Evolutionary conservation across 2,888 invertebrate genomes (phyloP).

Genomic region (Scaptomyza parva): DNA sequence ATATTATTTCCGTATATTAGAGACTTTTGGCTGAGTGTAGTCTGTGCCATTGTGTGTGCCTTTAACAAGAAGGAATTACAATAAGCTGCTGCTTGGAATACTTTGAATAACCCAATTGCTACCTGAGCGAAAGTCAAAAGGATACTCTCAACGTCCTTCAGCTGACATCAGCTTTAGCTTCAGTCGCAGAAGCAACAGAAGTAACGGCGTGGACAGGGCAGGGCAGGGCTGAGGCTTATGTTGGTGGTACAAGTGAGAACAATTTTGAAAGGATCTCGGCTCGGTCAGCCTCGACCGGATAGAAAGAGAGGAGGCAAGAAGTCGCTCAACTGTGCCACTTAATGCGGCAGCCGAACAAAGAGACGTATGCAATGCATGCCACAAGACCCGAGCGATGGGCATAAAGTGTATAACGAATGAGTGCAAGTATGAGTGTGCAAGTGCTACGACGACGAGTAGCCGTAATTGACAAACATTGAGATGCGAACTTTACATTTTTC

Average conservation of each 20-base stretch:
- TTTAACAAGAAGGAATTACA: conserved; percentile 46
- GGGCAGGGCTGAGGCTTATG: conserved; percentile 13
- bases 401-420: conserved; percentile 27
- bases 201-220: too few species aligned
- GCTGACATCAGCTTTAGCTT: conserved; percentile 41
- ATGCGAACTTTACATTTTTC: conserved; percentile 59
- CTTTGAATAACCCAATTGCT: conserved; percentile 62
- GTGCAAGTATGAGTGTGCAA: conserved; percentile 33
- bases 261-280: conserved; percentile 54
- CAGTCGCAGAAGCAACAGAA: not conserved
- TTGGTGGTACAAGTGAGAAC: conserved; percentile 45
- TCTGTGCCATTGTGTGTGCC: not conserved
- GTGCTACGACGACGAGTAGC: conserved; percentile 27
- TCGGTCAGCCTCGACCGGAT: conserved; percentile 13
- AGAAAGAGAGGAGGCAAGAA: conserved; percentile 35
- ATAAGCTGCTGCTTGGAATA: conserved; percentile 56
- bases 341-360: conserved; percentile 70
- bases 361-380: conserved; percentile 36
- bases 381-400: conserved; percentile 14
- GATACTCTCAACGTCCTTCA: conserved; percentile 50
- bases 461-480: conserved; percentile 75
- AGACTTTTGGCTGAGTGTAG: not conserved
- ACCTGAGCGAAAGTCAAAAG: conserved; percentile 40
- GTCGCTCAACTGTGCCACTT: conserved; percentile 73
- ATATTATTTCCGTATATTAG: too few species aligned